phyloP scores from a whole-genome alignment of 2,113 vertebrate genomes.

The Albula goreensis region DNA sequence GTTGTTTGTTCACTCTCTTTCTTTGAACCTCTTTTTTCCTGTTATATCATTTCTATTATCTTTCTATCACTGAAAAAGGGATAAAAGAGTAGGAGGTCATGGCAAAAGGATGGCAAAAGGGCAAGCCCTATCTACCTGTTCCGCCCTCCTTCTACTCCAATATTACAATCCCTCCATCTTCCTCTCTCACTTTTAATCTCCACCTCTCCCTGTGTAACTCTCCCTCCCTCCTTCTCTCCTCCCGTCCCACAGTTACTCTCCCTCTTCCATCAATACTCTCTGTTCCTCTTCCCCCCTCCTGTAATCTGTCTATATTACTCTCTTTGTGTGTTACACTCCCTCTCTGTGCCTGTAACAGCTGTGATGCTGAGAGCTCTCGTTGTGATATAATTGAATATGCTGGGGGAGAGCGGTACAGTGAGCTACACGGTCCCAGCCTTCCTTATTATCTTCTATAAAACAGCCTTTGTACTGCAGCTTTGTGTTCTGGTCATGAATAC shows the following conservation, averaged over 20 bases:
- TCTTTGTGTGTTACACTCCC: constrained; percentile 46
- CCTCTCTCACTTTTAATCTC: not conserved
- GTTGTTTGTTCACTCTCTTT: no score
- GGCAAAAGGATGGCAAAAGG: no score
- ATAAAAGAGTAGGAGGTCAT: no score
- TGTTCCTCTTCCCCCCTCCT: not conserved
- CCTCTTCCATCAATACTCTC: not conserved
- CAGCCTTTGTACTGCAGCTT: constrained; percentile 59
- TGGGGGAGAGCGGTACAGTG: constrained; percentile 59
- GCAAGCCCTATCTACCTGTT: not conserved
- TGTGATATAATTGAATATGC: constrained; percentile 70
- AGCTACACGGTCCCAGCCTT: constrained; percentile 60
- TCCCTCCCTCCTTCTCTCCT: no score
- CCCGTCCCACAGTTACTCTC: not conserved
- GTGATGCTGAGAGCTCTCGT: constrained; percentile 64
- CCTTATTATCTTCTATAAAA: constrained; percentile 68
- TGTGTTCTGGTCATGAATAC: constrained; percentile 68
- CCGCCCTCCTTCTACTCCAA: not conserved
- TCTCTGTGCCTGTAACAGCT: constrained; percentile 65
- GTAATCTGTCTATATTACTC: not conserved
- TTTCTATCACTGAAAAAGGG: no score
- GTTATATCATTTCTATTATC: no score
- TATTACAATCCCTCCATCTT: not conserved
- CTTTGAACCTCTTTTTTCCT: no score
- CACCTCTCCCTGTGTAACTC: not conserved